Percentiles rank a stretch among this genome's conserved stretches.
Evolutionary conservation across 2,888 invertebrate genomes (phyloP).

Genomic region (Eristalinus sepulchralis): DNA sequence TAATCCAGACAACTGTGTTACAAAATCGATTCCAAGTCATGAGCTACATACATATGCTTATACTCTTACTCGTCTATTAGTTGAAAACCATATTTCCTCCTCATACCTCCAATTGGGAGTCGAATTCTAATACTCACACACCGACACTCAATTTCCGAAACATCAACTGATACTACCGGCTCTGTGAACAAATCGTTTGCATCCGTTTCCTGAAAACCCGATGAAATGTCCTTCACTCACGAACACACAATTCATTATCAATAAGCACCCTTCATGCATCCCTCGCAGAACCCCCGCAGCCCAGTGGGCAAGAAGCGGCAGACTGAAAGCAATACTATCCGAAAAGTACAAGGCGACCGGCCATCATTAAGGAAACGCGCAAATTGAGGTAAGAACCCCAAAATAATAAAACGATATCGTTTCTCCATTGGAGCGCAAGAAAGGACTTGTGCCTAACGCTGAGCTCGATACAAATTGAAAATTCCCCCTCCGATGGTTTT

Average conservation of each 20-base stretch:
- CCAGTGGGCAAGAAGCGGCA: neutral
- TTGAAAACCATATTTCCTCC: too few species aligned
- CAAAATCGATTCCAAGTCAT: too few species aligned
- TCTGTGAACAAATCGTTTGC: constrained; percentile 22
- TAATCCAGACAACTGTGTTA: too few species aligned
- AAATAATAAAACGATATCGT: constrained; percentile 64
- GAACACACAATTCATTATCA: constrained; percentile 49
- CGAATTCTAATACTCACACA: neutral
- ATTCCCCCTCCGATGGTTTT: neutral
- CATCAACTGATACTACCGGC: neutral
- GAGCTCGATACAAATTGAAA: constrained; percentile 34
- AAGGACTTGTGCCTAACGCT: constrained; percentile 46
- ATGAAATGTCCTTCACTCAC: constrained; percentile 24
- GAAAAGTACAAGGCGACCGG: constrained; percentile 11
- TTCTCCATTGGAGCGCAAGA: constrained; percentile 56
- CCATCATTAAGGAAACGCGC: constrained; percentile 62
- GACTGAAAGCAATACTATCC: constrained; percentile 19
- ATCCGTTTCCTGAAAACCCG: constrained; percentile 13
- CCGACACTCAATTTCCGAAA: neutral
- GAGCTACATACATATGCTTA: too few species aligned
- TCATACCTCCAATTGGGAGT: neutral
- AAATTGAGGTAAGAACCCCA: constrained; percentile 60
- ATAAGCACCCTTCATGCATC: constrained; percentile 49
- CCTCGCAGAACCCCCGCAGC: neutral
- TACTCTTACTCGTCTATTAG: too few species aligned